phyloP scores from a whole-genome alignment of 2,797 vertebrate species.

The Pteronotus mesoamericanus region DNA sequence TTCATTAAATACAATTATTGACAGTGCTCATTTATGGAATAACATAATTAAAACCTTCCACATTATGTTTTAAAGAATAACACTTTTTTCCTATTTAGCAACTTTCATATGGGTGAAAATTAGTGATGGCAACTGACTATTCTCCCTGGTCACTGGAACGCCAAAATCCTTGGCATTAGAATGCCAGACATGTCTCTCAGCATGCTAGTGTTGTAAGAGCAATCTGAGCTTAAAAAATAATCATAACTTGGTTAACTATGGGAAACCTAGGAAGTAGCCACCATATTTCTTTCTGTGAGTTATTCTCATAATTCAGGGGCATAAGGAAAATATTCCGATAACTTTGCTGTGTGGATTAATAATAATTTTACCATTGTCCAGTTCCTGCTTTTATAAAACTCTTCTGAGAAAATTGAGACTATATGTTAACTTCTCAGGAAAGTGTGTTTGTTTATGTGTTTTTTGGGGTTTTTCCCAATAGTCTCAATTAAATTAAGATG shows the following conservation, averaged over 20 bases:
- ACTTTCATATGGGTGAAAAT: not conserved
- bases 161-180: not conserved
- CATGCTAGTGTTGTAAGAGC: not conserved
- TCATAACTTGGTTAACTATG: not conserved
- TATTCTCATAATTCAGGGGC: not conserved
- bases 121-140: not conserved
- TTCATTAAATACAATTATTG: not conserved
- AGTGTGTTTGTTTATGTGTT: not conserved
- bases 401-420: constrained; percentile 12
- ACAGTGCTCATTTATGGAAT: not conserved
- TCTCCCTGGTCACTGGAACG: not conserved
- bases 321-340: not conserved
- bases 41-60: not conserved
- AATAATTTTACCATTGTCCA: not conserved
- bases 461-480: constrained; percentile 7
- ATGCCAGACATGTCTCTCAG: not conserved
- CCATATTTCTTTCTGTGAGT: not conserved
- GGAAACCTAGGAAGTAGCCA: not conserved
- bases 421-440: not conserved
- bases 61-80: not conserved
- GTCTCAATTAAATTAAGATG: constrained; percentile 32
- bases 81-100: not conserved
- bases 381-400: not conserved
- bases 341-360: not conserved
- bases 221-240: not conserved